Base-by-base conservation (phyloP, 2,888 invertebrate genomes). In the Thelaira solivaga region DNA sequence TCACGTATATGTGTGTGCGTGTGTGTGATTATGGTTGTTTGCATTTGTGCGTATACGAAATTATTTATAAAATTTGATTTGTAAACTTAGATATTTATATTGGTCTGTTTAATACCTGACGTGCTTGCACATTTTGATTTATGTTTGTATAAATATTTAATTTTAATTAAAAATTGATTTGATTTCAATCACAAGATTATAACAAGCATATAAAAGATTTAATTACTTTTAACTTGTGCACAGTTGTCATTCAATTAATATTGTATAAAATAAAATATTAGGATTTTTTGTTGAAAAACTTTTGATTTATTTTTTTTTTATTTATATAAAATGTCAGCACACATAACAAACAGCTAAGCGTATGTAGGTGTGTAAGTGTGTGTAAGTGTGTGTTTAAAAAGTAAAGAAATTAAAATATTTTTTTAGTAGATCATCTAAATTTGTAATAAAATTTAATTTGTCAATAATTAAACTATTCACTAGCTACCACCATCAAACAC, bases 1-100 rank as follows among this genome's bases (percentile, higher is more conserved):
- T n/a, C n/a, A n/a, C 10, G 4, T 31, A 13, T 5, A 1, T 62
- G 22, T 4, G 7, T 24, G 1, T 31, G 26, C 24, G 13, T 24
- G 1, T 55, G 26, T 57, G 20, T 1, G 3, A 16, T 10, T 18
- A 13, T 20, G 31, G 16, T 1, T 3, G 7, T 29, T 13, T 6
- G 6, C n/a, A n/a, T 41, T 10, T 10, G 43, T 43, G 20, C 11
- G 4, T 43, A 18, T 41, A 26, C 16, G 34, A 61, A 34, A 62
- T 22, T 43, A 43, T 43, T 43, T 34, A 43, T 45, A 43, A 26
- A 57, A 47, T 57, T 47, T 57, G 34, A 68, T 68, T 57, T 29
- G 13, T 5, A 67, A 41, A 51, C 7, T 49, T 39, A 11, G 18
- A 26, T 39, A 51, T 39, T 29, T 31, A 22, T 39, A 2, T 47